A percentile compares a stretch with the other conserved stretches of the same genome.
Conservation (phyloP, 2,797 vertebrate genomes). For the Cynopterus sphinx region DNA sequence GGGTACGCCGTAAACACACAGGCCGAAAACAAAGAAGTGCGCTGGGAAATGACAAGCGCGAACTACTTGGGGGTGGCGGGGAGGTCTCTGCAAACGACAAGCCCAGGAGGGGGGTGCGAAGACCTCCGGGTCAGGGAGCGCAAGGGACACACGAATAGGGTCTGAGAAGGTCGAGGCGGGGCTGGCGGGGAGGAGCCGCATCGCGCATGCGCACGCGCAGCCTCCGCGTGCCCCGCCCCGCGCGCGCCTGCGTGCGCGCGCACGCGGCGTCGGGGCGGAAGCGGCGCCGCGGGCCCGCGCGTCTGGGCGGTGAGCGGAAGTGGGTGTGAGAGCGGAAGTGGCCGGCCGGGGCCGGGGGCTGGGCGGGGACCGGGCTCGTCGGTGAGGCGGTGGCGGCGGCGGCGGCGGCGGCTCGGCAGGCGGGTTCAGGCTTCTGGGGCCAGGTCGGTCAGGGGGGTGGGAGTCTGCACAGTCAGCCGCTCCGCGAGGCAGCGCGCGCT, state of each 20-base stretch:
- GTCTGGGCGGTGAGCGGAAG: slow-evolving; percentile 81
- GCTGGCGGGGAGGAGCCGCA: too few relatives aligned
- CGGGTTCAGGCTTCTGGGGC: slow-evolving; percentile 81
- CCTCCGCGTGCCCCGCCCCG: accelerated
- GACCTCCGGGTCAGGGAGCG: not conserved
- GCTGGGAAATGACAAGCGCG: not conserved
- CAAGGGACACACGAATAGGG: accelerated
- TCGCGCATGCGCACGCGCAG: not conserved
- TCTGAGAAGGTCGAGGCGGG: not conserved
- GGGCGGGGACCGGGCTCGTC: slow-evolving; percentile 75
- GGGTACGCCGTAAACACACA: not conserved
- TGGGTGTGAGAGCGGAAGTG: slow-evolving; percentile 83
- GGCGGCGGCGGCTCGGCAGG: slow-evolving; percentile 83
- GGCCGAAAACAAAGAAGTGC: not conserved
- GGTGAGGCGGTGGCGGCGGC: slow-evolving; percentile 73
- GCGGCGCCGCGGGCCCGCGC: slow-evolving; percentile 73
- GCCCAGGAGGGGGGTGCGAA: not conserved
- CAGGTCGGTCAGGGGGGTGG: slow-evolving; percentile 72
- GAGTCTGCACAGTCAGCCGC: slow-evolving; percentile 47
- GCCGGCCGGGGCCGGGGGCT: slow-evolving; percentile 77
- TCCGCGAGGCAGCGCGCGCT: slow-evolving; percentile 71
- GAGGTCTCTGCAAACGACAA: not conserved
- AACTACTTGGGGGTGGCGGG: not conserved
- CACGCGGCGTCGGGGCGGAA: slow-evolving; percentile 62
- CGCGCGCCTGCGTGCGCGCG: slow-evolving; percentile 14